phyloP scores from a whole-genome alignment of 2,113 vertebrate genomes.

The Drymodes brunneopygia region DNA sequence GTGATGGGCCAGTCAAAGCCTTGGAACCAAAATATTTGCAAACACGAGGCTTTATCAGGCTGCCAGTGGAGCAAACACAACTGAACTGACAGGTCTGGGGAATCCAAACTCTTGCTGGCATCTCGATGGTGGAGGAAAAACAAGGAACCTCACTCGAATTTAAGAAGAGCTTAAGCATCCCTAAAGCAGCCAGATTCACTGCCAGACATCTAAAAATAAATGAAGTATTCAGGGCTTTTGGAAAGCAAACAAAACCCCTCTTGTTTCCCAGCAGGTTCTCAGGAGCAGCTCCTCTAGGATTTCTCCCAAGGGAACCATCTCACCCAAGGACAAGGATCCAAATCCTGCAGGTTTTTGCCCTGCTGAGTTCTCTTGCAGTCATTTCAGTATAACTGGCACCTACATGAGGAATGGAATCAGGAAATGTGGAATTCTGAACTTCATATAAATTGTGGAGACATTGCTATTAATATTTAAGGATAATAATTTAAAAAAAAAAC shows the following conservation, averaged over 20 bases:
- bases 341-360: not conserved
- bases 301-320: constrained; percentile 22
- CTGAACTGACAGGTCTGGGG: not conserved
- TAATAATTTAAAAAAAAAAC: not conserved
- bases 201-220: constrained; percentile 41
- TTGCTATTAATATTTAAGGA: constrained; percentile 23
- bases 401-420: not conserved
- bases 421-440: not conserved
- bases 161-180: not conserved
- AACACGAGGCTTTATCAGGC: not conserved
- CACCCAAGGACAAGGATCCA: not conserved
- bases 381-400: not conserved
- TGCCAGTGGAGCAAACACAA: not conserved
- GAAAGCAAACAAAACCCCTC: constrained; percentile 2
- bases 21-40: not conserved
- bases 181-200: not conserved
- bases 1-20: not conserved
- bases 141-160: not conserved
- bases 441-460: not conserved
- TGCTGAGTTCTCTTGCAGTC: not conserved
- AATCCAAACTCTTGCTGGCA: not conserved
- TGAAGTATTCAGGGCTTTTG: not conserved
- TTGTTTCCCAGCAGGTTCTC: not conserved
- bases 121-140: not conserved
- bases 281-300: not conserved